These are phyloP conservation scores for Chloromyia formosa DNA, from an alignment of 2,888 invertebrate species.

Conservation along the genomic window DNA sequence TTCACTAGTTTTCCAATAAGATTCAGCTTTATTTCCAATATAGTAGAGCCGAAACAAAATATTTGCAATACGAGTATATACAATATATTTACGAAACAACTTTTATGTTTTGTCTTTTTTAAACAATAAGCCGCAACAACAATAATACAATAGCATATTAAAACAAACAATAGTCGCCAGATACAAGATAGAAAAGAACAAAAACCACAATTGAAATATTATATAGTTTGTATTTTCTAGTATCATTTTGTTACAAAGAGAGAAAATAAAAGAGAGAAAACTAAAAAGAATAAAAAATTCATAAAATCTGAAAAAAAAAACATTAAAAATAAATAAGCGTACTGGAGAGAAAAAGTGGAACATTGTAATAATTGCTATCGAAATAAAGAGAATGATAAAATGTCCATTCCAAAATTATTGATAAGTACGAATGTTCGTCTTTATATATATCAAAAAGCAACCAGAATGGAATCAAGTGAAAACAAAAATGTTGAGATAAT, in stretches of 20 bases:
- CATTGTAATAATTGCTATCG: too few relatives aligned
- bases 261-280: background rate
- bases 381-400: too few relatives aligned
- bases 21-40: constrained; percentile 28
- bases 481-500: background rate
- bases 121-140: constrained; percentile 13
- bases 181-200: constrained; percentile 25
- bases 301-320: background rate
- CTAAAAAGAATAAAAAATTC: background rate
- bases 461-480: background rate
- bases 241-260: constrained; percentile 37
- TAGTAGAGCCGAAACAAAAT: constrained; percentile 18
- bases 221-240: constrained; percentile 37
- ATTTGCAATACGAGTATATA: too few relatives aligned
- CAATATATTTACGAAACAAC: constrained; percentile 24
- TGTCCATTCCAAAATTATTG: too few relatives aligned
- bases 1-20: constrained; percentile 20
- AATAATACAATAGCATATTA: background rate
- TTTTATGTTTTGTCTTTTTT: constrained; percentile 15
- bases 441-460: too few relatives aligned
- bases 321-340: too few relatives aligned
- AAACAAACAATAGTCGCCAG: constrained; percentile 6
- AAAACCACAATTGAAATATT: constrained; percentile 21
- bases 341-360: too few relatives aligned
- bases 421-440: too few relatives aligned